Conservation (phyloP, 1,140 invertebrate genomes). For the Euborellia annulipes region DNA sequence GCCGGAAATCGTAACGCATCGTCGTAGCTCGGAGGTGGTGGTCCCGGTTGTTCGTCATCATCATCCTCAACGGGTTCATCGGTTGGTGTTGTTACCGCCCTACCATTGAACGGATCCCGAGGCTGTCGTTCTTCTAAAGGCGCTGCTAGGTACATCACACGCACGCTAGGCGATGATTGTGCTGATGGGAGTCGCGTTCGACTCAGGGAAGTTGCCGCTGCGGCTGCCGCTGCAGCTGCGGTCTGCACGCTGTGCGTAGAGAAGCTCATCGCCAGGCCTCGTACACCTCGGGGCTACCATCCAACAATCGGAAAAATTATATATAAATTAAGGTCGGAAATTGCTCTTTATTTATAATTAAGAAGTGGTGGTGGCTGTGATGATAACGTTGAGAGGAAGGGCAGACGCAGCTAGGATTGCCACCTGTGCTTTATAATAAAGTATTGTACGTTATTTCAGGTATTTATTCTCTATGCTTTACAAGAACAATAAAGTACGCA, state of each 20-base stretch:
- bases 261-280: constrained; percentile 30
- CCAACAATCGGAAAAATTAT: too few species aligned
- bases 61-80: constrained; percentile 31
- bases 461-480: too few species aligned
- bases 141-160: constrained; percentile 26
- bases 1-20: constrained; percentile 22
- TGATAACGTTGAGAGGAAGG: too few species aligned
- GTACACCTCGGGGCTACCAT: constrained; percentile 29
- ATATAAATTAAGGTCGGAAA: too few species aligned
- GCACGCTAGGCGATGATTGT: constrained; percentile 12
- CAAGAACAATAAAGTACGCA: too few species aligned
- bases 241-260: constrained; percentile 26
- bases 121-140: constrained; percentile 42
- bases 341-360: too few species aligned
- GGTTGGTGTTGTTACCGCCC: constrained; percentile 26
- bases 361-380: too few species aligned
- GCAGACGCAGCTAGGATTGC: too few species aligned
- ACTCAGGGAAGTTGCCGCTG: not conserved
- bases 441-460: too few species aligned
- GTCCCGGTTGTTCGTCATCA: constrained; percentile 30
- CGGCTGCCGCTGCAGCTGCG: constrained; percentile 18
- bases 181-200: constrained; percentile 21
- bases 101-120: constrained; percentile 40
- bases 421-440: too few species aligned
- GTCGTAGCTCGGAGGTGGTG: constrained; percentile 15